Evolutionary conservation across 2,113 vertebrate species (phyloP), one percentile per base, ranked within the genome.

Genomic region (Machaerirhynchus nigripectus): DNA sequence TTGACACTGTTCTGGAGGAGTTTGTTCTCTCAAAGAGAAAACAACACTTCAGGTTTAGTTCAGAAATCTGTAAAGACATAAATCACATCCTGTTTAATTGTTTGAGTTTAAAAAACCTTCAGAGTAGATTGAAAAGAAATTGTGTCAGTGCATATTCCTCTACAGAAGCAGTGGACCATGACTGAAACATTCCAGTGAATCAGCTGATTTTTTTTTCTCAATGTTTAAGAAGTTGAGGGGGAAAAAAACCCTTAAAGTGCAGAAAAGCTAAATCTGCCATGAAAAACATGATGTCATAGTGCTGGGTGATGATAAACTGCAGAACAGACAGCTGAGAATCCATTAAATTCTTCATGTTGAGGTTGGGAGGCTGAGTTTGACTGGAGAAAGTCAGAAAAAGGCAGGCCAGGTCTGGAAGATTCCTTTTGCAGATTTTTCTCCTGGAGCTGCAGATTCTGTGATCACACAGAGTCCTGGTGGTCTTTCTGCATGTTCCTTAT

Each of bases 71-170:
- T 61, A 69, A 74, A 85, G 96, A 97, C 92, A 95, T 81, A 84
- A 87, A 96, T 98, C 97, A 95, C 96, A 97, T 98, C 87, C 59
- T 77, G 87, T 96, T 95, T 68, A 68, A 92, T 95, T 57, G 49
- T 87, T 69, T 95, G 95, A 97, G 77, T 95, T 94, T 61, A 60
- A 67, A 81, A 55, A 59, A n/a, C 77, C 13, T 52, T 63, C 3
- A 46, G 35, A 55, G 69, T 65, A 5, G 15, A 44, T 52, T 7
- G 26, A 46, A 64, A 65, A 65, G 31, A 40, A 59, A 30, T 47
- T 4, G 24, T 23, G 33, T 30, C 35, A 44, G 18, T 39, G 19
- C 9, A n/a, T 30, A 19, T 44, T 55, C 33, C 53, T 44, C 5
- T 4, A 13, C 30, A 83, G 68, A n/a, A 63, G 42, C 39, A 53